Conservation (phyloP, 2,113 vertebrate species). For the Gobio gobio region DNA sequence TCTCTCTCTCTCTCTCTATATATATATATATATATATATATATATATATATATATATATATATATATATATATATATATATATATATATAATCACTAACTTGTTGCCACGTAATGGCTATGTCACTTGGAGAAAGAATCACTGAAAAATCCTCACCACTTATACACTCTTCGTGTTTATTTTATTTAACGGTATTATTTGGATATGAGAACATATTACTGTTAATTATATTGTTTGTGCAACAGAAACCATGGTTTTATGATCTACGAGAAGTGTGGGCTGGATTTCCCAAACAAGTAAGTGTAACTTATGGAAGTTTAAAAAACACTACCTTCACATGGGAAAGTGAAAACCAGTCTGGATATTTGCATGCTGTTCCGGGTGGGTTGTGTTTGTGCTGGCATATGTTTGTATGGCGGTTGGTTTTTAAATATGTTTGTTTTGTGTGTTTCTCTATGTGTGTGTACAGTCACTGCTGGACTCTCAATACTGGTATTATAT, state of each 20-base stretch:
- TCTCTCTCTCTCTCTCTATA: too few species aligned
- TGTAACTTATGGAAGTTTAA: not conserved
- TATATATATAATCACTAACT: not conserved
- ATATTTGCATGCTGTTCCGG: slow-evolving; percentile 24
- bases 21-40: too few species aligned
- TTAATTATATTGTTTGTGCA: slow-evolving; percentile 53
- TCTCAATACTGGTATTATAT: slow-evolving; percentile 96
- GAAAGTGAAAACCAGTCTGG: not conserved
- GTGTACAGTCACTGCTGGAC: slow-evolving; percentile 80
- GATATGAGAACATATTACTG: not conserved
- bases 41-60: too few species aligned
- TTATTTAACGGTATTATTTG: not conserved
- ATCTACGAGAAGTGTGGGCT: slow-evolving; percentile 87
- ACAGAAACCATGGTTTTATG: slow-evolving; percentile 94
- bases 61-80: too few species aligned
- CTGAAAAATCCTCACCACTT: not conserved
- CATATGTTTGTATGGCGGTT: slow-evolving; percentile 19
- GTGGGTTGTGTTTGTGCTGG: not conserved
- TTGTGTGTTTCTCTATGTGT: slow-evolving; percentile 31
- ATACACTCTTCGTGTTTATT: not conserved
- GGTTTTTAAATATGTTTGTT: slow-evolving; percentile 24
- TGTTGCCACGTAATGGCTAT: not conserved
- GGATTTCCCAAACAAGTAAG: slow-evolving; percentile 90
- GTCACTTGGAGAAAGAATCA: not conserved
- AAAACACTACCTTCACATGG: too few species aligned